Percentiles rank a stretch among this genome's conserved stretches.
phyloP scores from a whole-genome alignment of 2,113 vertebrate species.

The Nyctibius bracteatus region DNA sequence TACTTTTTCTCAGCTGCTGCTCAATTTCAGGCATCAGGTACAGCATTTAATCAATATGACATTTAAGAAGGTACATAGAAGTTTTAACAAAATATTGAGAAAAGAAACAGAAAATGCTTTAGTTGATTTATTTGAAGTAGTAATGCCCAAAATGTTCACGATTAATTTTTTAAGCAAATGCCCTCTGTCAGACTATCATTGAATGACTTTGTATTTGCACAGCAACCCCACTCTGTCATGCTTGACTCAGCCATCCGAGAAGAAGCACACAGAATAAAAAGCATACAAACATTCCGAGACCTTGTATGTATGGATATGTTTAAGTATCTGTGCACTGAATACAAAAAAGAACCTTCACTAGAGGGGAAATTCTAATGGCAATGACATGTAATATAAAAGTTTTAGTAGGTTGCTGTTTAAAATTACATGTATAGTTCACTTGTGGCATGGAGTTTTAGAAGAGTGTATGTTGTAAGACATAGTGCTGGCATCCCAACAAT shows the following conservation, averaged over 20 bases:
- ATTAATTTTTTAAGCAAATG: conserved; percentile 26
- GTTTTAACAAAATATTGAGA: conserved; percentile 31
- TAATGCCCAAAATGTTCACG: conserved; percentile 27
- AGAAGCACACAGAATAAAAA: not conserved
- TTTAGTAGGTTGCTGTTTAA: not conserved
- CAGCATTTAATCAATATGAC: conserved; percentile 40
- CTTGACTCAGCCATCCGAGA: not conserved
- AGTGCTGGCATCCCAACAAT: not conserved
- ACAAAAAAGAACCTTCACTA: not conserved
- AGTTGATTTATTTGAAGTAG: conserved; percentile 39
- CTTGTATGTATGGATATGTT: not conserved
- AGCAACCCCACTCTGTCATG: not conserved
- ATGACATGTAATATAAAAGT: not conserved
- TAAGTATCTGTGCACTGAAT: not conserved
- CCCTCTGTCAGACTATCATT: not conserved
- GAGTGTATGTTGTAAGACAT: not conserved
- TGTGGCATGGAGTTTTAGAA: not conserved
- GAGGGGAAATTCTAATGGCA: not conserved
- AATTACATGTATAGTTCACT: not conserved
- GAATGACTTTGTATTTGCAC: conserved; percentile 20
- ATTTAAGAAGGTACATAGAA: not conserved
- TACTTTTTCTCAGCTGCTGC: not conserved
- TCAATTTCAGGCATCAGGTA: not conserved
- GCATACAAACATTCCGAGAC: not conserved
- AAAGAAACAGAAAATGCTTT: not conserved